Evolutionary conservation across 2,797 vertebrate genomes (phyloP).

Genomic region (Pangasius krempfi): DNA sequence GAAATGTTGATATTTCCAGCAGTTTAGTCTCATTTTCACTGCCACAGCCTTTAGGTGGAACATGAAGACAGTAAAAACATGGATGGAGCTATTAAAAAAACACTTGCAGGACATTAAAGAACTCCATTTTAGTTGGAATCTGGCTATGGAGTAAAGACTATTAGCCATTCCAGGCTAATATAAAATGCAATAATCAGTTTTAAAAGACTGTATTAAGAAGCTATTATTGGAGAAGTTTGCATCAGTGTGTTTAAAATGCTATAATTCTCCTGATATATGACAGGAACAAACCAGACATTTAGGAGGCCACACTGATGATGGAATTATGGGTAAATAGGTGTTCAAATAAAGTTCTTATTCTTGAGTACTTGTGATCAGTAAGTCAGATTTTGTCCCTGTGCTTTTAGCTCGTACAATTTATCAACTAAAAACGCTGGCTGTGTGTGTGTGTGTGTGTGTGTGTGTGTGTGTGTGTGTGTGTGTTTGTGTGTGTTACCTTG

Average conservation of each 20-base stretch:
- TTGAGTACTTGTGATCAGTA: neutral
- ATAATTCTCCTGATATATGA: neutral
- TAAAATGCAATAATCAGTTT: neutral
- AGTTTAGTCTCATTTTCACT: neutral
- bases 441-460: neutral
- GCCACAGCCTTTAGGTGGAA: neutral
- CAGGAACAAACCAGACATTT: neutral
- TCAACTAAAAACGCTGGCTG: neutral
- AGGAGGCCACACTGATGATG: neutral
- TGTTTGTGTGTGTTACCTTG: conserved; percentile 62
- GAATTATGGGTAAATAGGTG: neutral
- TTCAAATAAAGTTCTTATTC: neutral
- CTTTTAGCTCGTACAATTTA: neutral
- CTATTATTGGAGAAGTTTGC: neutral
- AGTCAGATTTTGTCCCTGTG: neutral
- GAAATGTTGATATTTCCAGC: neutral
- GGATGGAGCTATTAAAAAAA: neutral
- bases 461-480: neutral
- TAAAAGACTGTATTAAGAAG: neutral
- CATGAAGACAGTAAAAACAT: neutral
- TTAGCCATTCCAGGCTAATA: neutral
- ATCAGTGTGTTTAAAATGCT: neutral
- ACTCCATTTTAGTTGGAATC: neutral
- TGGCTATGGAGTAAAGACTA: neutral
- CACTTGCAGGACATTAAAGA: neutral